phyloP scores from a whole-genome alignment of 2,888 invertebrate genomes.

The Hirtodrosophila cameraria region DNA sequence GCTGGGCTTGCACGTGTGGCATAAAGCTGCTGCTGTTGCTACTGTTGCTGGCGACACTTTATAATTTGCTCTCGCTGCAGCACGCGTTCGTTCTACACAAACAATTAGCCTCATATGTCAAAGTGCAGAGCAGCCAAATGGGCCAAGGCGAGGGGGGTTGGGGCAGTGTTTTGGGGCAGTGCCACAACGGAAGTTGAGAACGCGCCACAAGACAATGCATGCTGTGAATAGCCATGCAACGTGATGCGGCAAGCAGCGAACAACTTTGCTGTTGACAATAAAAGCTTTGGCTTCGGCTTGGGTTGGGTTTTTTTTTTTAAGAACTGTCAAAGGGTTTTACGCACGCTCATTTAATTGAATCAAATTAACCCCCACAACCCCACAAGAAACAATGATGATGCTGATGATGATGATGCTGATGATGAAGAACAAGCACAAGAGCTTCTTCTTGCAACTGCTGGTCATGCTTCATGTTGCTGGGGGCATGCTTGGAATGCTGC shows the following conservation, averaged over 20 bases:
- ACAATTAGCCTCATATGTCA: slow-evolving; percentile 77
- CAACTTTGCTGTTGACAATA: slow-evolving; percentile 57
- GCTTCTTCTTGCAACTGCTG: slow-evolving; percentile 12
- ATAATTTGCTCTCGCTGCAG: slow-evolving; percentile 59
- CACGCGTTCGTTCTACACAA: slow-evolving; percentile 58
- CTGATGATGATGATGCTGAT: background rate
- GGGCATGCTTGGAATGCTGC: slow-evolving; percentile 63
- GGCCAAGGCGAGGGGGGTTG: background rate
- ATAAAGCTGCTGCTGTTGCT: slow-evolving; percentile 33
- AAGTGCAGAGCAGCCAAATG: slow-evolving; percentile 49
- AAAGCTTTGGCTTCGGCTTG: background rate
- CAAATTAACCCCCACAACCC: slow-evolving; percentile 70
- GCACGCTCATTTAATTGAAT: slow-evolving; percentile 70
- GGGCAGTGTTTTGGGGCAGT: background rate
- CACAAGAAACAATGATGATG: slow-evolving; percentile 11
- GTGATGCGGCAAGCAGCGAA: slow-evolving; percentile 69
- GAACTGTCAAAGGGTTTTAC: slow-evolving; percentile 59
- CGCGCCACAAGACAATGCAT: slow-evolving; percentile 48
- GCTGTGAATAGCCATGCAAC: slow-evolving; percentile 46
- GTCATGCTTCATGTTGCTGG: slow-evolving; percentile 62
- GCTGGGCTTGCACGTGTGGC: slow-evolving; percentile 7
- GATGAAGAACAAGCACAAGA: slow-evolving; percentile 4
- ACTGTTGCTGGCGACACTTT: no score
- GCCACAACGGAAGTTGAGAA: slow-evolving; percentile 55
- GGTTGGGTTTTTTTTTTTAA: slow-evolving; percentile 22